Percentiles rank a stretch among this genome's conserved stretches.
Evolutionary conservation across 2,113 vertebrate species (phyloP).

Genomic region (Centropus bengalensis): DNA sequence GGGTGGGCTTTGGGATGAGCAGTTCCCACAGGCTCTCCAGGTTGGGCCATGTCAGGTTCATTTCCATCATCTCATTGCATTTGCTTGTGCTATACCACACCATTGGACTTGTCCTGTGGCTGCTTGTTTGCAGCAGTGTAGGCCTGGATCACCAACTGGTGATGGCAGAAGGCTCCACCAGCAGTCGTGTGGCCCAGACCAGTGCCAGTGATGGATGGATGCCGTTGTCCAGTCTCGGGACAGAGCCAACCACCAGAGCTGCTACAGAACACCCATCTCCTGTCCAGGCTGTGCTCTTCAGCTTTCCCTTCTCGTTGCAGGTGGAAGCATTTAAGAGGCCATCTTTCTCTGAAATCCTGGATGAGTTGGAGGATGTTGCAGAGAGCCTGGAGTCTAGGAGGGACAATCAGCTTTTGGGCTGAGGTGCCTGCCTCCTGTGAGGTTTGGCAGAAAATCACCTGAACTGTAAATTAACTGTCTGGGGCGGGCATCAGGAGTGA

Average conservation of each 20-base stretch:
- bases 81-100: not conserved
- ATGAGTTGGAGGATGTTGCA: slow-evolving; percentile 79
- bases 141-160: not conserved
- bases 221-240: not conserved
- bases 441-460: not conserved
- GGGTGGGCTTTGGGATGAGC: not conserved
- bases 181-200: not conserved
- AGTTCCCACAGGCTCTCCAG: not conserved
- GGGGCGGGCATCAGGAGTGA: not conserved
- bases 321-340: slow-evolving; percentile 85
- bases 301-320: slow-evolving; percentile 55
- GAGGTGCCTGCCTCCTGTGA: not conserved
- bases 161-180: not conserved
- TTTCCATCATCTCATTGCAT: not conserved
- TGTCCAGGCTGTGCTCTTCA: not conserved
- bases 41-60: not conserved
- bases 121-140: rapidly evolving
- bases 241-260: not conserved
- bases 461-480: not conserved
- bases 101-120: not conserved
- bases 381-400: slow-evolving; percentile 77
- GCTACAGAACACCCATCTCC: not conserved
- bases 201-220: not conserved
- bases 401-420: not conserved
- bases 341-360: slow-evolving; percentile 83